Percentiles rank a stretch among this genome's conserved stretches.
These are phyloP conservation scores for Leptoteleia sp. DNA, from an alignment of 1,140 invertebrate genomes.

Conservation along the genomic window DNA sequence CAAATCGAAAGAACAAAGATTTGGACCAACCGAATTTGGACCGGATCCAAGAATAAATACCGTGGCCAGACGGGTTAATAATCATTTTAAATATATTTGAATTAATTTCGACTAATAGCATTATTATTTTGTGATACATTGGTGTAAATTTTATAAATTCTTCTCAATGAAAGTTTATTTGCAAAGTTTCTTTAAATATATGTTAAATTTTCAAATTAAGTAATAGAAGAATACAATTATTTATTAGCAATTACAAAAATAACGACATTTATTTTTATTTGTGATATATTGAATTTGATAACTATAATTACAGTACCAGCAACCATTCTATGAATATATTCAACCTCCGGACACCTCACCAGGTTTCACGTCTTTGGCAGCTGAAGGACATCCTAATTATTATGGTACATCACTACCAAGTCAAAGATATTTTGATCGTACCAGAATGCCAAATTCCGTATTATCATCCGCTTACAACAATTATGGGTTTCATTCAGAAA, in stretches of 20 bases:
- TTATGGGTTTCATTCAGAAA: slow-evolving; percentile 75
- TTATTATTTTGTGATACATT: no score
- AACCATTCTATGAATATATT: slow-evolving; percentile 73
- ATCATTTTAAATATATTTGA: no score
- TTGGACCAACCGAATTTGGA: slow-evolving; percentile 65
- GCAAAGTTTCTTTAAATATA: no score
- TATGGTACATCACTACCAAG: slow-evolving; percentile 72
- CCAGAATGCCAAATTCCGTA: slow-evolving; percentile 48
- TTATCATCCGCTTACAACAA: slow-evolving; percentile 72
- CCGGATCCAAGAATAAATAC: slow-evolving; percentile 72
- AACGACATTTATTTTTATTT: no score
- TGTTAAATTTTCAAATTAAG: no score
- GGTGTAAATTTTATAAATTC: no score
- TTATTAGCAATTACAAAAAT: no score
- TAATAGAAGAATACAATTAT: no score
- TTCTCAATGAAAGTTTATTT: no score
- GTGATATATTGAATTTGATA: no score
- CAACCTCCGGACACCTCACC: slow-evolving; percentile 56
- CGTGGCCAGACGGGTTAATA: slow-evolving; percentile 73
- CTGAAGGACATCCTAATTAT: slow-evolving; percentile 70
- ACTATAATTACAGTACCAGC: slow-evolving; percentile 62
- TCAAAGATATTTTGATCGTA: slow-evolving; percentile 54
- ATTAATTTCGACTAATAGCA: no score
- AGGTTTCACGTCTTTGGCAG: slow-evolving; percentile 37
- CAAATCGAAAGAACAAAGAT: slow-evolving; percentile 68